A percentile compares a stretch with the other conserved stretches of the same genome.
phyloP scores from a whole-genome alignment of 2,797 vertebrate species.

The Falco concolor region DNA sequence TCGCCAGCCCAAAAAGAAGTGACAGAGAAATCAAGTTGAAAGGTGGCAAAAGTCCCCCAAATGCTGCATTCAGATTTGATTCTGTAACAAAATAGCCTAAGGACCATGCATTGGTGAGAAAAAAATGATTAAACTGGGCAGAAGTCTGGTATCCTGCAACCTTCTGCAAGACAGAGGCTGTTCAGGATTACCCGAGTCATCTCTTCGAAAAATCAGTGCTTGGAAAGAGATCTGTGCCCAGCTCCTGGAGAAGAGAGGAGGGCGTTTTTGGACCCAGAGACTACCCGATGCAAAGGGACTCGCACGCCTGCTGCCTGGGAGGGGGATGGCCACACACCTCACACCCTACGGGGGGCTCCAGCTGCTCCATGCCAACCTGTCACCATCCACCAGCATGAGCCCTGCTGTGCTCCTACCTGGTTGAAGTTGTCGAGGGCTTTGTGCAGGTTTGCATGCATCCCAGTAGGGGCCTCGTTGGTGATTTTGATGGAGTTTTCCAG shows the following conservation, averaged over 20 bases:
- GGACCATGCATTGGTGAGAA: background rate
- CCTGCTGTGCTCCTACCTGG: constrained; percentile 75
- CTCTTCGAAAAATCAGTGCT: background rate
- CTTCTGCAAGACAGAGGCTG: background rate
- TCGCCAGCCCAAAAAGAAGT: background rate
- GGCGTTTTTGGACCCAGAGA: background rate
- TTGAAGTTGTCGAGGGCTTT: constrained; percentile 93
- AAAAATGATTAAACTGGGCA: background rate
- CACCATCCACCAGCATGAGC: accelerated
- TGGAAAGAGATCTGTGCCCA: background rate
- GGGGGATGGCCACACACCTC: accelerated
- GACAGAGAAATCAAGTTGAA: background rate
- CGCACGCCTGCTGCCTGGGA: accelerated
- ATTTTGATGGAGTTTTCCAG: constrained; percentile 93
- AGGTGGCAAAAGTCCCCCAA: background rate
- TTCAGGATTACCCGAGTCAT: background rate
- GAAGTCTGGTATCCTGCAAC: background rate
- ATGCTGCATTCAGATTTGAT: background rate
- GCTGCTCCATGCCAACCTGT: background rate
- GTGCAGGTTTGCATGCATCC: constrained; percentile 93
- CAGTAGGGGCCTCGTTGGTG: constrained; percentile 88
- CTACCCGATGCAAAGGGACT: accelerated
- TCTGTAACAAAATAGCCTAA: background rate
- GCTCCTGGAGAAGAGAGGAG: background rate
- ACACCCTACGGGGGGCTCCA: accelerated